phyloP scores from a whole-genome alignment of 30 jellyfish, hydroid and myxozoan genomes.

The Hydra vulgaris region DNA sequence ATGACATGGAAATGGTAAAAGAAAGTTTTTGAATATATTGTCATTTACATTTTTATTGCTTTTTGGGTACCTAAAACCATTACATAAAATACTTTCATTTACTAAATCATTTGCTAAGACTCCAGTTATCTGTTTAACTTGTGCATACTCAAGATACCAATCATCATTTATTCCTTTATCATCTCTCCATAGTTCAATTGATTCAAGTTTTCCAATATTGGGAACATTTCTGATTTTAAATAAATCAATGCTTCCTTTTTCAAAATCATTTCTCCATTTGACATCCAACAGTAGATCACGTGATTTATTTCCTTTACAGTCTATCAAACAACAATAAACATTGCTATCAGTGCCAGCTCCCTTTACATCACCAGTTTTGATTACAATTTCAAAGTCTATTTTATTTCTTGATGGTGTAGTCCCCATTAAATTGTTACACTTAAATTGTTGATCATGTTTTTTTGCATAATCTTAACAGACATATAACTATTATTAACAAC shows the following conservation, averaged over 20 bases:
- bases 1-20: slow-evolving; percentile 54
- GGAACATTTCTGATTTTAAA: slow-evolving; percentile 58
- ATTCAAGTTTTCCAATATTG: slow-evolving; percentile 31
- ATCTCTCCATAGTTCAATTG: slow-evolving; percentile 74
- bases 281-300: slow-evolving; percentile 56
- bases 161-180: slow-evolving; percentile 69
- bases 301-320: slow-evolving; percentile 52
- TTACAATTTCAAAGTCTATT: slow-evolving; percentile 59
- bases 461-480: too few relatives aligned
- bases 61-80: neutral
- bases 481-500: too few relatives aligned
- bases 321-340: slow-evolving; percentile 62
- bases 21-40: neutral
- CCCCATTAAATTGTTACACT: slow-evolving; percentile 62
- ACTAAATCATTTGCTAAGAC: neutral
- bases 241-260: slow-evolving; percentile 66
- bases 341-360: slow-evolving; percentile 94
- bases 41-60: slow-evolving; percentile 1
- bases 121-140: slow-evolving; percentile 28
- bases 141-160: slow-evolving; percentile 82
- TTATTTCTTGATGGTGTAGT: slow-evolving; percentile 39
- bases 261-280: slow-evolving; percentile 86
- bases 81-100: neutral
- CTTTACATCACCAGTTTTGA: slow-evolving; percentile 88
- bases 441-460: too few relatives aligned